phyloP scores from a whole-genome alignment of 2,888 invertebrate genomes.

The Ochlodes sylvanus region DNA sequence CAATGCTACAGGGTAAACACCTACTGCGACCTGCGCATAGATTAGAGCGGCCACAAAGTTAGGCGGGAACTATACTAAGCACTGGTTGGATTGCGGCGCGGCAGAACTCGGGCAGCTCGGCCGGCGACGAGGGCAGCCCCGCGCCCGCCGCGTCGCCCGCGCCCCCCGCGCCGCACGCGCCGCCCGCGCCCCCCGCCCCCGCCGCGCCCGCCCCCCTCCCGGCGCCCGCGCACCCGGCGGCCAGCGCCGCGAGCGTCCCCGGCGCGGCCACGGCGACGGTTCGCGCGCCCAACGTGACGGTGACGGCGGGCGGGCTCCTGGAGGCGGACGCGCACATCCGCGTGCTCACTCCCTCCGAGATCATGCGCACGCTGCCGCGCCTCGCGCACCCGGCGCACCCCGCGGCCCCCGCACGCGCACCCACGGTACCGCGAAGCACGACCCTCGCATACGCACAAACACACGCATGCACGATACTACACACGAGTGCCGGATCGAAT shows the following conservation, averaged over 20 bases:
- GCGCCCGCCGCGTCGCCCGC: conserved; percentile 54
- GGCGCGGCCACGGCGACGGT: conserved; percentile 56
- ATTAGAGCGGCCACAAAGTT: too few species aligned
- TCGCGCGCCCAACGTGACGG: conserved; percentile 89
- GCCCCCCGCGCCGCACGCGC: conserved; percentile 73
- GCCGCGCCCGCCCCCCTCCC: conserved; percentile 49
- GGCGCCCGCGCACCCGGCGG: conserved; percentile 20
- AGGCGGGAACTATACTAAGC: conserved; percentile 53
- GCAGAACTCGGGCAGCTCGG: conserved; percentile 68
- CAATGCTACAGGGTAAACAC: too few species aligned
- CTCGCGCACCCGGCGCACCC: conserved; percentile 87
- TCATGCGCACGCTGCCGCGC: conserved; percentile 95
- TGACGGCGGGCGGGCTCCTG: conserved; percentile 86
- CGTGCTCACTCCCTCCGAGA: conserved; percentile 95
- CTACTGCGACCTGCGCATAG: too few species aligned
- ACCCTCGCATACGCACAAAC: conserved; percentile 44
- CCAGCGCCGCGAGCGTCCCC: too few species aligned
- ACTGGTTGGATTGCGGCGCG: conserved; percentile 59
- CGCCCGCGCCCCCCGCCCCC: conserved; percentile 48
- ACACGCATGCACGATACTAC: conserved; percentile 35
- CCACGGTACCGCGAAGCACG: conserved; percentile 41
- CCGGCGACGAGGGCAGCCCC: conserved; percentile 44
- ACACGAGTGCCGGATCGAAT: too few species aligned
- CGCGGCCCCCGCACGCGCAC: conserved; percentile 43
- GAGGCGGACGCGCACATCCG: conserved; percentile 92